A percentile compares a stretch with the other conserved stretches of the same genome.
Evolutionary conservation across 1,140 invertebrate genomes (phyloP).

Genomic region (silkworm (Bombyx mori)): DNA sequence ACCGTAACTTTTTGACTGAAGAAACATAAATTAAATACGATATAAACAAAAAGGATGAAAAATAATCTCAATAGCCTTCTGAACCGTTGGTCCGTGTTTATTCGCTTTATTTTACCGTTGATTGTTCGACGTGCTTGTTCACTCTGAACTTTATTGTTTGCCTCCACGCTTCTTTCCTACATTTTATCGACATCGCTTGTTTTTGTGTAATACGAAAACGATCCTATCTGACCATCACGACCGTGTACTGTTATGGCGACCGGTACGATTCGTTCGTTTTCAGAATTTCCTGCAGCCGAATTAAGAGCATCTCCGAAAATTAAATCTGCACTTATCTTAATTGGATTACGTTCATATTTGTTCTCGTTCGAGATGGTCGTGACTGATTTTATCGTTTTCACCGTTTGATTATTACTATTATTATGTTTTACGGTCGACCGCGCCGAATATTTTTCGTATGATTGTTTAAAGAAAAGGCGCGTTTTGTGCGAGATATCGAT

Average conservation of each 20-base stretch:
- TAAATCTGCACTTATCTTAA: conserved; percentile 22
- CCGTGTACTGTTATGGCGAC: conserved; percentile 32
- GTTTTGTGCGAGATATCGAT: background rate
- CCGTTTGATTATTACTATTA: conserved; percentile 6
- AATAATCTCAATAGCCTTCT: too few relatives aligned
- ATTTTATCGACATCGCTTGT: conserved; percentile 24
- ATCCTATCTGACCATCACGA: conserved; percentile 34
- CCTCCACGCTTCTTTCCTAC: conserved; percentile 14
- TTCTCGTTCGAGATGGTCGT: conserved; percentile 14
- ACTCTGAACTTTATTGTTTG: conserved; percentile 25
- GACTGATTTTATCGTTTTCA: conserved; percentile 11
- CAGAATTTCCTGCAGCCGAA: conserved; percentile 13
- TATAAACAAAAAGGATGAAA: too few relatives aligned
- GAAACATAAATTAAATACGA: too few relatives aligned
- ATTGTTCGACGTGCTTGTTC: conserved; percentile 26
- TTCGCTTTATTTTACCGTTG: conserved; percentile 29
- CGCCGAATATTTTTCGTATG: too few relatives aligned
- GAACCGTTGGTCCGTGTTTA: background rate
- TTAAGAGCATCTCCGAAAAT: conserved; percentile 19
- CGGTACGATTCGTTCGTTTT: conserved; percentile 23
- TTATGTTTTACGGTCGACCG: conserved; percentile 4
- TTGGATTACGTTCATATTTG: conserved; percentile 20
- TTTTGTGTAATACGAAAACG: conserved; percentile 29
- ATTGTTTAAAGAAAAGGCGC: too few relatives aligned
- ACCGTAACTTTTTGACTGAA: too few relatives aligned